phyloP scores from a whole-genome alignment of 2,797 vertebrate species.

The Melanotaenia pygmaea region DNA sequence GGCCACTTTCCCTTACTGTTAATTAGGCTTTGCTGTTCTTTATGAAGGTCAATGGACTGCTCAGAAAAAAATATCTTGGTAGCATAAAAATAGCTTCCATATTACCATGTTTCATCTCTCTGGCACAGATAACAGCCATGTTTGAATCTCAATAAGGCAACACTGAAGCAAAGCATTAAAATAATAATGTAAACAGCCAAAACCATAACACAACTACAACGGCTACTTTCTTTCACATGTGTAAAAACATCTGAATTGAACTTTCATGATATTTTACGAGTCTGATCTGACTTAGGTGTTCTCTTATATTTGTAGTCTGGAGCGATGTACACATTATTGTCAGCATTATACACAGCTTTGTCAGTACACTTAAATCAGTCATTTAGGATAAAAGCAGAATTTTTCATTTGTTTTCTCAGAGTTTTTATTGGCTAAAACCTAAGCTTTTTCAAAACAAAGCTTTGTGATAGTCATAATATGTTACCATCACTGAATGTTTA shows the following conservation, averaged over 20 bases:
- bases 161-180: background rate
- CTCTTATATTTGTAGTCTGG: background rate
- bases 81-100: background rate
- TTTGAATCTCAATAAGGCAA: background rate
- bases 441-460: background rate
- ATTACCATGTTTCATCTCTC: background rate
- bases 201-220: background rate
- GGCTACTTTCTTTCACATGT: background rate
- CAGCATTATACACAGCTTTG: background rate
- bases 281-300: no score
- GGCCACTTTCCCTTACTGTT: conserved; percentile 12
- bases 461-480: background rate
- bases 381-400: background rate
- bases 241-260: background rate
- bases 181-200: background rate
- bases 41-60: background rate
- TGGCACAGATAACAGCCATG: background rate
- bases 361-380: background rate
- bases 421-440: no score
- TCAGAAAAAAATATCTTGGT: background rate
- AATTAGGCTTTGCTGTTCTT: conserved; percentile 5
- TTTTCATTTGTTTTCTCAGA: background rate
- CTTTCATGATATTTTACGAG: background rate
- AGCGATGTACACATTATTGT: background rate
- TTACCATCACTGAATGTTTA: background rate